Evolutionary conservation across 2,888 invertebrate genomes (phyloP).

Genomic region (Drosophila differens): DNA sequence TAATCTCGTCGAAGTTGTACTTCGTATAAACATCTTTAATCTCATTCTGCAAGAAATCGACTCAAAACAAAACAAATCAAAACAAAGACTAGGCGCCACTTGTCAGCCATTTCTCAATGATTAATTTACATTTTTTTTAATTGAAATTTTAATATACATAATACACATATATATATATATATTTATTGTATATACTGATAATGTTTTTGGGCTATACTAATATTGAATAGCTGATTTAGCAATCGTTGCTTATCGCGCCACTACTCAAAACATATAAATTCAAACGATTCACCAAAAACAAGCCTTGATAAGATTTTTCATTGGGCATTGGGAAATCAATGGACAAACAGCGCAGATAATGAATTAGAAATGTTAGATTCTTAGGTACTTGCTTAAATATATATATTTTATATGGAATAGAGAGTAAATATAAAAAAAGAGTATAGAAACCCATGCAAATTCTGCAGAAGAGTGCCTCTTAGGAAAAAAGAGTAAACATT

Average conservation of each 20-base stretch:
- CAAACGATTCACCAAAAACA: neutral
- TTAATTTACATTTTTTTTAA: constrained; percentile 21
- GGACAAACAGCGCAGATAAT: neutral
- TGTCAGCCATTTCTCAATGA: constrained; percentile 29
- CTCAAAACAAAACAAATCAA: constrained; percentile 37
- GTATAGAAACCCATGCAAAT: neutral
- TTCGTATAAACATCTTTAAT: constrained; percentile 15
- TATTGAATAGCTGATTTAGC: constrained; percentile 56
- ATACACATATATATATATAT: neutral
- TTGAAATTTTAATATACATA: neutral
- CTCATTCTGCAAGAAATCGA: constrained; percentile 15
- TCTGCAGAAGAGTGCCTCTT: neutral
- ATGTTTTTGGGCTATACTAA: constrained; percentile 68
- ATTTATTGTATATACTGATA: constrained; percentile 34
- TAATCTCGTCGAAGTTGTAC: constrained; percentile 50
- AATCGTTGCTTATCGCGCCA: constrained; percentile 15
- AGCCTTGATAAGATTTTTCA: neutral
- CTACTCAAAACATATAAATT: neutral
- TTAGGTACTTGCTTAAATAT: too few species aligned
- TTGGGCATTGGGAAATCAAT: neutral
- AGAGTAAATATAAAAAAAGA: neutral
- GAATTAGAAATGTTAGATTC: neutral
- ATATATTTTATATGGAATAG: neutral
- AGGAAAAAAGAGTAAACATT: too few species aligned
- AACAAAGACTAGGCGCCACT: constrained; percentile 60